phyloP scores from a whole-genome alignment of 64 coral and sea anemone species.

The Montipora efflorescens region DNA sequence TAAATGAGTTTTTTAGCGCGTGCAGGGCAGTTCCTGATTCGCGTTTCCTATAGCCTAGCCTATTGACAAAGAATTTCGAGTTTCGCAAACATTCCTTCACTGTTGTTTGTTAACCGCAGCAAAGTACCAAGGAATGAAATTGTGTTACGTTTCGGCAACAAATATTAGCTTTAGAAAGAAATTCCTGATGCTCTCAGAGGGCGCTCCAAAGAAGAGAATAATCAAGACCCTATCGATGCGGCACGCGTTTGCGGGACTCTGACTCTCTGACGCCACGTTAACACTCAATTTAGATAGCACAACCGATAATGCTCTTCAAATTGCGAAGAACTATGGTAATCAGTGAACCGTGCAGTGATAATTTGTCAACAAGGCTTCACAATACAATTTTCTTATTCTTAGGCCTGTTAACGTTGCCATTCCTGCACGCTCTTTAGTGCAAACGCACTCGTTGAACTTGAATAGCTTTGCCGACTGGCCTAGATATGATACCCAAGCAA shows the following conservation, averaged over 20 bases:
- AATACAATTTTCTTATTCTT: conserved; percentile 34
- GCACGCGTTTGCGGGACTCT: conserved; percentile 17
- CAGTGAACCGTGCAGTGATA: conserved; percentile 14
- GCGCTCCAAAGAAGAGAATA: background rate
- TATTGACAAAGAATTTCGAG: conserved; percentile 34
- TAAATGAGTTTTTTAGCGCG: background rate
- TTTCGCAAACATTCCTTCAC: conserved; percentile 40
- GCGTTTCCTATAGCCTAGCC: background rate
- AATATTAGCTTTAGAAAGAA: conserved; percentile 57
- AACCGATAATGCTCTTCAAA: conserved; percentile 36
- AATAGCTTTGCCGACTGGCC: background rate
- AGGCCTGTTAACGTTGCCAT: background rate
- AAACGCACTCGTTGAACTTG: background rate
- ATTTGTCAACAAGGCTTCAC: conserved; percentile 29
- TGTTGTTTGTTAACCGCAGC: conserved; percentile 6
- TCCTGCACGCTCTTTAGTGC: background rate
- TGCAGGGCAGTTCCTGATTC: background rate
- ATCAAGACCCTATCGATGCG: background rate
- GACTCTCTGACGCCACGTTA: conserved; percentile 12
- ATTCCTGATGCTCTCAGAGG: conserved; percentile 36
- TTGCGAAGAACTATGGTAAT: background rate
- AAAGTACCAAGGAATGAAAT: conserved; percentile 48
- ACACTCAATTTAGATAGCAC: conserved; percentile 16
- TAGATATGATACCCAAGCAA: conserved; percentile 18
- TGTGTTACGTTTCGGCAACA: conserved; percentile 37